Conservation (phyloP, 2,797 vertebrate genomes). For the Aldrovandia affinis region DNA sequence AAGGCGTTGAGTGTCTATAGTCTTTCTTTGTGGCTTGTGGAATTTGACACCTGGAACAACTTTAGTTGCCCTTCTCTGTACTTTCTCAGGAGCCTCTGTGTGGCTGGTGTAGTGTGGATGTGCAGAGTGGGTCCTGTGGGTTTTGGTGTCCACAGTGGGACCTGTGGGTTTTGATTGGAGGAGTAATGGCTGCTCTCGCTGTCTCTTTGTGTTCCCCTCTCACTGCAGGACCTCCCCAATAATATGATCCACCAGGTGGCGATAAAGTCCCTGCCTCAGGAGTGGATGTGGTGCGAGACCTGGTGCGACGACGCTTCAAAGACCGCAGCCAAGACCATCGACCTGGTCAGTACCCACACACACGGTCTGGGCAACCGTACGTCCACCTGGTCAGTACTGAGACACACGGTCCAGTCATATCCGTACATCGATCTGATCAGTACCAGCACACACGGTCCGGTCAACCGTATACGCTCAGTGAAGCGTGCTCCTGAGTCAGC, state of each 20-base stretch:
- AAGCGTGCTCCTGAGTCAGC: not conserved
- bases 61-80: constrained; percentile 9
- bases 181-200: not conserved
- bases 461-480: not conserved
- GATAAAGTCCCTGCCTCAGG: constrained; percentile 95
- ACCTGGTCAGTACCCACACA: constrained; percentile 80
- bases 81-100: not conserved
- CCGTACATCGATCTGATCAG: not conserved
- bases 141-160: too few relatives aligned
- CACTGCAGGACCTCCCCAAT: constrained; percentile 92
- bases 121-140: too few relatives aligned
- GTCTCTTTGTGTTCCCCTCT: constrained; percentile 7
- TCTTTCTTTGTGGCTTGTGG: not conserved
- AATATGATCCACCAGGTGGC: constrained; percentile 98
- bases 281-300: constrained; percentile 99
- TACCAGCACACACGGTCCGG: not conserved
- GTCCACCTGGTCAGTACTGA: not conserved
- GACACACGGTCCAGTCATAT: not conserved
- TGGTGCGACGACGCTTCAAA: constrained; percentile 95
- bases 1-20: not conserved
- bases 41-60: not conserved
- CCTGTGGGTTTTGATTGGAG: not conserved
- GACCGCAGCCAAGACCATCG: constrained; percentile 89
- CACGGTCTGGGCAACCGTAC: not conserved
- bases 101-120: not conserved